phyloP scores from a whole-genome alignment of 1,140 invertebrate species.

The Dendroctonus ponderosae region DNA sequence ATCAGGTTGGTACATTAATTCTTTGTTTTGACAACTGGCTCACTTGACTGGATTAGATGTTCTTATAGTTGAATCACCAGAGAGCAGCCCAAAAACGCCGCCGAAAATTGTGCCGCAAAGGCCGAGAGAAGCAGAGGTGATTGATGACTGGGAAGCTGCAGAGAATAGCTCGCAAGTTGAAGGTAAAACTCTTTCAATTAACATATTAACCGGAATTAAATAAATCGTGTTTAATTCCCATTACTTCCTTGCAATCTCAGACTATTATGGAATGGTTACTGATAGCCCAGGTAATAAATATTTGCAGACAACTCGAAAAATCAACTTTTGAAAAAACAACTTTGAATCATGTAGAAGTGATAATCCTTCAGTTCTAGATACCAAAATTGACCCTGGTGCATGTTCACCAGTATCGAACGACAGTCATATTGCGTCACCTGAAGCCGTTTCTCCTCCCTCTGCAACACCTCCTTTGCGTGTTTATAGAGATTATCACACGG shows the following conservation, averaged over 20 bases:
- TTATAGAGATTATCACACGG: constrained; percentile 23
- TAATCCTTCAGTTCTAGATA: constrained; percentile 11
- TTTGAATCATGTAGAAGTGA: neutral
- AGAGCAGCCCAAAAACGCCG: constrained; percentile 34
- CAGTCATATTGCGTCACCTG: constrained; percentile 46
- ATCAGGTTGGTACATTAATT: constrained; percentile 36
- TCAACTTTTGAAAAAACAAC: neutral
- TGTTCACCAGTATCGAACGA: constrained; percentile 49
- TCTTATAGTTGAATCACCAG: constrained; percentile 13
- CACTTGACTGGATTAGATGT: too few relatives aligned
- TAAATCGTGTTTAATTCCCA: neutral
- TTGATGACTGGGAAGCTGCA: constrained; percentile 53
- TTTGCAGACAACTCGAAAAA: neutral
- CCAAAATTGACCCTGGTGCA: constrained; percentile 39
- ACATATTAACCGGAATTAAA: neutral
- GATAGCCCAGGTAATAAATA: constrained; percentile 29
- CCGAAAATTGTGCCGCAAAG: constrained; percentile 30
- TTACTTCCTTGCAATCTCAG: constrained; percentile 12
- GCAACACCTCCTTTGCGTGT: constrained; percentile 56
- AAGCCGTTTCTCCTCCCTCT: constrained; percentile 49
- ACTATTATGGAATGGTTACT: constrained; percentile 26
- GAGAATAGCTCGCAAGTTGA: constrained; percentile 20
- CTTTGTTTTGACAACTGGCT: neutral
- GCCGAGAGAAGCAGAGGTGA: constrained; percentile 42
- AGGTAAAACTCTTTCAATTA: constrained; percentile 17